phyloP scores from a whole-genome alignment of 2,888 invertebrate species.

The Laspeyria flexula region DNA sequence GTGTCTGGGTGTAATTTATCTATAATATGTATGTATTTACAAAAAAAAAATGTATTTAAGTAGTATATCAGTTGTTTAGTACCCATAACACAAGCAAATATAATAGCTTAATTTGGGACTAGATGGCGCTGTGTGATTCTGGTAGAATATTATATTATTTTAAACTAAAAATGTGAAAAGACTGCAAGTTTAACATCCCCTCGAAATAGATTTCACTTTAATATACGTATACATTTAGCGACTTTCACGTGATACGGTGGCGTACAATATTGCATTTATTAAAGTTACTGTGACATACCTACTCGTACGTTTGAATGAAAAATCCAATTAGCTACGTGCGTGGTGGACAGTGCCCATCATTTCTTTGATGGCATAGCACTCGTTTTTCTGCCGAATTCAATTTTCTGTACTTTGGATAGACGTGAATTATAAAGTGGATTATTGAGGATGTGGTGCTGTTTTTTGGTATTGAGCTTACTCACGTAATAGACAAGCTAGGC shows the following conservation, averaged over 20 bases:
- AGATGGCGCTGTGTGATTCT: no score
- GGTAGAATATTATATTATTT: no score
- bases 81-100: no score
- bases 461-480: no score
- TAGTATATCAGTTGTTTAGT: no score
- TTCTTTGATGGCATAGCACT: conserved; percentile 39
- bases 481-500: no score
- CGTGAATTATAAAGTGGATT: neutral
- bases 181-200: neutral
- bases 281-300: conserved; percentile 16
- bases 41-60: no score
- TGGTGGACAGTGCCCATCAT: conserved; percentile 45
- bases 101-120: no score
- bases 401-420: conserved; percentile 27
- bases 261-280: conserved; percentile 16
- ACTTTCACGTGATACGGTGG: conserved; percentile 1
- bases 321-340: conserved; percentile 53
- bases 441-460: neutral
- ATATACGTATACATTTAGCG: neutral
- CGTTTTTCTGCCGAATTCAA: conserved; percentile 46
- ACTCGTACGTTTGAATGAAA: conserved; percentile 42
- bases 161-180: neutral
- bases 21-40: no score
- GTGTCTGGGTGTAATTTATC: no score
- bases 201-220: conserved; percentile 2